Conservation (phyloP, 1,140 invertebrate genomes). For the Penaeus chinensis region DNA sequence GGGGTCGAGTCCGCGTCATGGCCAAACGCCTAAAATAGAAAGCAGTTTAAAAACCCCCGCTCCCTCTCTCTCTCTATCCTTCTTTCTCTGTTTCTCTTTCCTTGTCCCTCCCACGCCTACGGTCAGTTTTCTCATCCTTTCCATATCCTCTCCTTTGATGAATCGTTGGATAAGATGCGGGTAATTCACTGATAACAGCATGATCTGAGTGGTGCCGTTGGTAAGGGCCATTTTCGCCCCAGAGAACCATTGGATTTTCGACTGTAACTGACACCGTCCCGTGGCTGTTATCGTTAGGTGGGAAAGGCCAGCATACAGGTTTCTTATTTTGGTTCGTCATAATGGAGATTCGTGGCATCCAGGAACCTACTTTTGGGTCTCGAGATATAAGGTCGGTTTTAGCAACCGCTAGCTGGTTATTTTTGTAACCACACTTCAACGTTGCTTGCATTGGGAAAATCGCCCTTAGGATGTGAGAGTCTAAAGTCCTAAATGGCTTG, state of each 20-base stretch:
- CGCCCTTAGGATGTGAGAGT: background rate
- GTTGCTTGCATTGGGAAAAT: background rate
- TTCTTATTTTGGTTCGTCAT: constrained; percentile 38
- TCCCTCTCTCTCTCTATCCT: too few species aligned
- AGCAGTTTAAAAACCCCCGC: too few species aligned
- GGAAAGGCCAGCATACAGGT: constrained; percentile 28
- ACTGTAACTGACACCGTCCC: background rate
- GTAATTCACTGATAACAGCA: constrained; percentile 37
- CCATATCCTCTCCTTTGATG: constrained; percentile 13
- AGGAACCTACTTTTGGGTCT: background rate
- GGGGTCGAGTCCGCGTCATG: too few species aligned
- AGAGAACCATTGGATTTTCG: background rate
- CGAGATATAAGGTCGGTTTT: background rate
- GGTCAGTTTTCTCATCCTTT: constrained; percentile 26
- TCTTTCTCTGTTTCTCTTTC: too few species aligned
- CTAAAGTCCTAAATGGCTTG: background rate
- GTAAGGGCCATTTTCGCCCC: background rate
- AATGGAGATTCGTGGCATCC: background rate
- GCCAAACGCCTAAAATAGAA: too few species aligned
- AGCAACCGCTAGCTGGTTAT: too few species aligned
- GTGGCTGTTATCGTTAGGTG: background rate
- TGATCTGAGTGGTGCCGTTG: background rate
- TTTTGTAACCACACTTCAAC: background rate
- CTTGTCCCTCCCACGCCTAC: too few species aligned
- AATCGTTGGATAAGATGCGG: constrained; percentile 43